A percentile compares a stretch with the other conserved stretches of the same genome.
phyloP scores from a whole-genome alignment of 2,888 invertebrate species.

The Amiota communis region DNA sequence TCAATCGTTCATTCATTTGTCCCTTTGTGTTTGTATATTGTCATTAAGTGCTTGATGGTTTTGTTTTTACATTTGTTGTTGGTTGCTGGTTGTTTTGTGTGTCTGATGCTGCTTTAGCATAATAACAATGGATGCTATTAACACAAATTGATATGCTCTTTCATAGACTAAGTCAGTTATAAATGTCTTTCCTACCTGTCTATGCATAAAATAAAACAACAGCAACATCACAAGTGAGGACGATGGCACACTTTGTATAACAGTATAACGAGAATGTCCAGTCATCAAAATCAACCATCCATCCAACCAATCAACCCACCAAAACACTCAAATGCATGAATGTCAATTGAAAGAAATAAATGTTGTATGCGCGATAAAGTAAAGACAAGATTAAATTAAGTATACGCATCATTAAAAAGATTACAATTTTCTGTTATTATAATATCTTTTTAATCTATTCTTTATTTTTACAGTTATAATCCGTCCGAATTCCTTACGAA shows the following conservation, averaged over 20 bases:
- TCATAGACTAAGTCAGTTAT: slow-evolving; percentile 35
- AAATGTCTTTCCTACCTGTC: slow-evolving; percentile 40
- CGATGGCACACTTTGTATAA: neutral
- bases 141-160: slow-evolving; percentile 61
- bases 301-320: no score
- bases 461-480: no score
- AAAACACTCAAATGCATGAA: neutral
- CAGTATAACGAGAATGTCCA: neutral
- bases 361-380: neutral
- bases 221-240: neutral
- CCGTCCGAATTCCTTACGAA: no score
- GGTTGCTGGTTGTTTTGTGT: slow-evolving; percentile 31
- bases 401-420: slow-evolving; percentile 47
- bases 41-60: slow-evolving; percentile 61
- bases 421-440: no score
- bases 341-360: slow-evolving; percentile 14
- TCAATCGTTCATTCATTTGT: neutral
- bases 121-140: slow-evolving; percentile 62
- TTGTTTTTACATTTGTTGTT: slow-evolving; percentile 23
- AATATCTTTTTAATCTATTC: no score
- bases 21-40: slow-evolving; percentile 49
- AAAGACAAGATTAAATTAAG: slow-evolving; percentile 38
- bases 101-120: slow-evolving; percentile 14
- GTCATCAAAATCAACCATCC: no score
- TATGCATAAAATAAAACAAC: slow-evolving; percentile 31